phyloP scores from a whole-genome alignment of 2,888 invertebrate species.

The Cremastinae sp. region DNA sequence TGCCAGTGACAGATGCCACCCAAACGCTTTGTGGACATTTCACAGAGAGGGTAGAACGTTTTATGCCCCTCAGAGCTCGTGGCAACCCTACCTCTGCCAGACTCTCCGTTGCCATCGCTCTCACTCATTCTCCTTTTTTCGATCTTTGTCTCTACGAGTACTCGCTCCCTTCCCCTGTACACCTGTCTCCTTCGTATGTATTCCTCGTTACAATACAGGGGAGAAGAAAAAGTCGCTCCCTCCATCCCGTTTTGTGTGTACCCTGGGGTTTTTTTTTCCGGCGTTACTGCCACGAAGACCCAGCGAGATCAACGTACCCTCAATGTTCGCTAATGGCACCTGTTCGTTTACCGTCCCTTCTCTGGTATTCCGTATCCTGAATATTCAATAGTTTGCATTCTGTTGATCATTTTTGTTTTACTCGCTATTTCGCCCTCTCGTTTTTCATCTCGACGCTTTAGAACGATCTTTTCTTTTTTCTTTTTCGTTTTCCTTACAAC shows the following conservation, averaged over 20 bases:
- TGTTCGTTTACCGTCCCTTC: slow-evolving; percentile 41
- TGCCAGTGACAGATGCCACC: slow-evolving; percentile 63
- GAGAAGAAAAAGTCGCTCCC: slow-evolving; percentile 31
- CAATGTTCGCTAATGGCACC: slow-evolving; percentile 36
- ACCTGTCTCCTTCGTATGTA: slow-evolving; percentile 63
- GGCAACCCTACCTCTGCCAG: slow-evolving; percentile 36
- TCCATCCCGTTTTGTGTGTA: slow-evolving; percentile 21
- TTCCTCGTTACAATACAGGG: slow-evolving; percentile 46
- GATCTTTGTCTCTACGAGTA: slow-evolving; percentile 26
- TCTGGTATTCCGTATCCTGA: neutral
- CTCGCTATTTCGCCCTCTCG: neutral
- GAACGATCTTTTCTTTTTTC: neutral
- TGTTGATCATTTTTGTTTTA: slow-evolving; percentile 16
- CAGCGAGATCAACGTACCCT: slow-evolving; percentile 45
- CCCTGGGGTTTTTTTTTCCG: slow-evolving; percentile 17
- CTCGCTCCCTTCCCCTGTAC: slow-evolving; percentile 48
- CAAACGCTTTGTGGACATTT: slow-evolving; percentile 57
- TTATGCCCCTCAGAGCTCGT: slow-evolving; percentile 5
- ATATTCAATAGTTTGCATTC: slow-evolving; percentile 18
- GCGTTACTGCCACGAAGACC: slow-evolving; percentile 24
- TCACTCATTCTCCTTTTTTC: neutral
- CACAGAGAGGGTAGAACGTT: slow-evolving; percentile 38
- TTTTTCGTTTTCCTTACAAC: neutral
- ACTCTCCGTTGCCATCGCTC: slow-evolving; percentile 19
- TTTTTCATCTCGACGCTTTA: no score